These are phyloP conservation scores for Benthosema pterotum DNA, from an alignment of 2,797 vertebrate species.

Conservation along the genomic window DNA sequence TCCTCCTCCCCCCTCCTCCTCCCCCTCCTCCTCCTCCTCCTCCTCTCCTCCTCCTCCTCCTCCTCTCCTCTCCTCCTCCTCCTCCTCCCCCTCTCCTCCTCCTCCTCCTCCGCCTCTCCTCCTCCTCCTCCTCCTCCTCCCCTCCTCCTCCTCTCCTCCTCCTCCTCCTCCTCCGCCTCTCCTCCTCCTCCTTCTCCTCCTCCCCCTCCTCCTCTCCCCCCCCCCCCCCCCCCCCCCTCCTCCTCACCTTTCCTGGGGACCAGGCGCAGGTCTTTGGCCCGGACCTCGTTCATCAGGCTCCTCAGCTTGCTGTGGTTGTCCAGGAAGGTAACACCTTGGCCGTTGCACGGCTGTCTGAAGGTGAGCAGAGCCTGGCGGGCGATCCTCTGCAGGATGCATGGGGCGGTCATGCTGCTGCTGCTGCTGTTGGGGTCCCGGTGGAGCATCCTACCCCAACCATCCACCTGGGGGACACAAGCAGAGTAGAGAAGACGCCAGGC, in stretches of 20 bases:
- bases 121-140: no score
- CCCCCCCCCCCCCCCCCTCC: no score
- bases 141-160: no score
- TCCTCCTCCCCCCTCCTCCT: conserved; percentile 51
- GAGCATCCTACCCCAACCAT: conserved; percentile 77
- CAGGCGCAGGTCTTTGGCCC: conserved; percentile 86
- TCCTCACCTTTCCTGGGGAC: conserved; percentile 71
- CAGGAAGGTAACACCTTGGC: conserved; percentile 72
- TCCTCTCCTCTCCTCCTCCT: no score
- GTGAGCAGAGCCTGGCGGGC: conserved; percentile 90
- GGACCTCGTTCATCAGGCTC: conserved; percentile 85
- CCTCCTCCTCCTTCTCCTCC: no score
- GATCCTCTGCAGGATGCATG: conserved; percentile 89
- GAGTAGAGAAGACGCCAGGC: no score
- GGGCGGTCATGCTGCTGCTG: conserved; percentile 78
- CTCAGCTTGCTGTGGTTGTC: conserved; percentile 84
- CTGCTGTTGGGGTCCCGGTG: conserved; percentile 70
- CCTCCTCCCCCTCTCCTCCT: no score
- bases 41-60: no score
- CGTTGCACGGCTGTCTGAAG: conserved; percentile 73
- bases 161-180: no score
- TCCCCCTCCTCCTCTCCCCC: no score
- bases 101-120: no score
- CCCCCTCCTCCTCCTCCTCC: no score
- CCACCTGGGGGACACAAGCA: background rate